Conservation (phyloP, 2,113 vertebrate species). For the Crotalus helleri region DNA sequence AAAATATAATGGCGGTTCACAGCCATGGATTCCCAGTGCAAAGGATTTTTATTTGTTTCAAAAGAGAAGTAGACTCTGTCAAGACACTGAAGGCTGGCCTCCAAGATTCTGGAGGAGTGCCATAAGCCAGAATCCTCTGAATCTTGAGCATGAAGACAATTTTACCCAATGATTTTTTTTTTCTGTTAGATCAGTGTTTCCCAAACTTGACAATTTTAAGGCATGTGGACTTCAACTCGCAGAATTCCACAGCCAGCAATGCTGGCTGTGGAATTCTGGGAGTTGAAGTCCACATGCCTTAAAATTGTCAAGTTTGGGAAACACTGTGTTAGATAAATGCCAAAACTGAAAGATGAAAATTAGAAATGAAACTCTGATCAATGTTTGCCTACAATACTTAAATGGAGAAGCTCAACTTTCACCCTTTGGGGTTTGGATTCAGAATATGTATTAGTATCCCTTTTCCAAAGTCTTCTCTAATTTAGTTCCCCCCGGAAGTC, state of each 20-base stretch:
- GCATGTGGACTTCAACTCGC: no score
- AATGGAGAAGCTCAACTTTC: not conserved
- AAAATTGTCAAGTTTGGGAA: no score
- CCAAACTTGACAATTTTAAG: no score
- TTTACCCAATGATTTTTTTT: not conserved
- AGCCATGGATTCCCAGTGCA: not conserved
- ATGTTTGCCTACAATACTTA: not conserved
- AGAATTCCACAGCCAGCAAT: no score
- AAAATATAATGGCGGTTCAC: not conserved
- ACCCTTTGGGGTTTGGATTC: not conserved
- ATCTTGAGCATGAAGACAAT: not conserved
- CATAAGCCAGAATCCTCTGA: not conserved
- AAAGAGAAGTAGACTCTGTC: not conserved
- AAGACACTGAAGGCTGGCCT: not conserved
- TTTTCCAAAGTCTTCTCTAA: not conserved
- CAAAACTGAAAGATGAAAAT: no score
- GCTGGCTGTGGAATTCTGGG: no score
- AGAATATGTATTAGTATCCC: not conserved
- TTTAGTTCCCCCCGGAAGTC: not conserved
- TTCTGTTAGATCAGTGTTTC: no score
- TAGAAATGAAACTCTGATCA: no score
- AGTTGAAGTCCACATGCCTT: no score
- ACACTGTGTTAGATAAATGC: no score
- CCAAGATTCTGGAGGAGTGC: not conserved
- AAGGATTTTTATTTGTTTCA: not conserved